These are phyloP conservation scores for Sminthurides bifidus DNA, from an alignment of 1,140 invertebrate species.

Conservation along the genomic window DNA sequence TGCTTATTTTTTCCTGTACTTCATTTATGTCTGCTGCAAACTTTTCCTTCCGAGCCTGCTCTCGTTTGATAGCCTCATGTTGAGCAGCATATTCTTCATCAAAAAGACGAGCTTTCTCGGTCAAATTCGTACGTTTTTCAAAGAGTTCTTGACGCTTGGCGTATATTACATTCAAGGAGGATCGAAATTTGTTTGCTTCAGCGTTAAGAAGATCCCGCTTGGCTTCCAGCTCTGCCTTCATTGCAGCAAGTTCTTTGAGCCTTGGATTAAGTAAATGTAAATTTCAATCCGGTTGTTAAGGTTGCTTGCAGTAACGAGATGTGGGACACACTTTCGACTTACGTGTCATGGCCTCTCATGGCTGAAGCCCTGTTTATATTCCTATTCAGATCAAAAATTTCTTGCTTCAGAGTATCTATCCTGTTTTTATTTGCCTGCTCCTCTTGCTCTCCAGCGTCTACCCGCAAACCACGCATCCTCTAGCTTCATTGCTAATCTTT, in stretches of 20 bases:
- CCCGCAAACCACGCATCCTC: constrained; percentile 15
- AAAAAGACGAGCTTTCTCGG: constrained; percentile 4
- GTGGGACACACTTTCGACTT: background rate
- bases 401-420: constrained; percentile 19
- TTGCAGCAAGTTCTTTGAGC: constrained; percentile 9
- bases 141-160: background rate
- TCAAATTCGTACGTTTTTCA: constrained; percentile 7
- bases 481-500: constrained; percentile 1
- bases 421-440: constrained; percentile 2
- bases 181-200: constrained; percentile 8
- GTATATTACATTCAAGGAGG: background rate
- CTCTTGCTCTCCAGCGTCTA: constrained; percentile 14
- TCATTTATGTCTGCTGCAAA: constrained; percentile 2
- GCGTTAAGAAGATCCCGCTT: constrained; percentile 6
- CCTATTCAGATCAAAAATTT: constrained; percentile 16
- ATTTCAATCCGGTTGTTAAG: background rate
- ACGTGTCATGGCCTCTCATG: constrained; percentile 17
- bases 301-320: background rate
- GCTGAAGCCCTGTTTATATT: constrained; percentile 11
- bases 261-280: constrained; percentile 5
- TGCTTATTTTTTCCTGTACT: background rate
- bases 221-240: constrained; percentile 7
- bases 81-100: constrained; percentile 6
- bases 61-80: constrained; percentile 10
- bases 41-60: constrained; percentile 8